A percentile compares a stretch with the other conserved stretches of the same genome.
phyloP scores from a whole-genome alignment of 2,113 vertebrate genomes.

The Asarcornis scutulata region DNA sequence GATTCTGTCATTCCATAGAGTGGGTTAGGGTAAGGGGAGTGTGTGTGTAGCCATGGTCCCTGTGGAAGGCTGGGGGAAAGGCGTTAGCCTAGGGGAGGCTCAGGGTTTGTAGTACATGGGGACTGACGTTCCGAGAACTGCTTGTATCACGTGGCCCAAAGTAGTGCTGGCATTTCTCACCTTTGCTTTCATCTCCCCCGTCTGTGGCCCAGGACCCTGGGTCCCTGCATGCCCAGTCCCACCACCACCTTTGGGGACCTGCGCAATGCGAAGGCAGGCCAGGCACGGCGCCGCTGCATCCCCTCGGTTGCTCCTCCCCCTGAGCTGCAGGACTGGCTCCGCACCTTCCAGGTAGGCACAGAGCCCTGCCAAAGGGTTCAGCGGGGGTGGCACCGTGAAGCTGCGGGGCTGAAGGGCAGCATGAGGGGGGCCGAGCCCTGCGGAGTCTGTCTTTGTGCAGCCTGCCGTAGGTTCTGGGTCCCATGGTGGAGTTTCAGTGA shows the following conservation, averaged over 20 bases:
- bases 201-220: slow-evolving; percentile 6
- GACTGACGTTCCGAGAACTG: neutral
- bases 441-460: accelerated
- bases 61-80: neutral
- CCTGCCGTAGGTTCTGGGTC: neutral
- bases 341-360: slow-evolving; percentile 68
- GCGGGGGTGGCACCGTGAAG: accelerated
- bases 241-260: slow-evolving; percentile 73
- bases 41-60: neutral
- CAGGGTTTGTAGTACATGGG: accelerated
- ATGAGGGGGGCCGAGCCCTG: neutral
- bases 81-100: neutral
- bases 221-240: slow-evolving; percentile 60
- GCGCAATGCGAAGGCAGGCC: slow-evolving; percentile 30
- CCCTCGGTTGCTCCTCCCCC: slow-evolving; percentile 13
- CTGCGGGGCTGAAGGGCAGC: neutral
- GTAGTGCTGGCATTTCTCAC: accelerated
- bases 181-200: too few species aligned
- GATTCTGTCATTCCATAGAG: neutral
- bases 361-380: neutral
- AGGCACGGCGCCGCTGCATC: slow-evolving; percentile 39
- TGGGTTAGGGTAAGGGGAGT: neutral
- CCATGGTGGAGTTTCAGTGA: accelerated
- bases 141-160: too few species aligned
- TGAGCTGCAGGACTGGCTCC: slow-evolving; percentile 72